Evolutionary conservation across 2,888 invertebrate species (phyloP).

Genomic region (Xestia sexstrigata): DNA sequence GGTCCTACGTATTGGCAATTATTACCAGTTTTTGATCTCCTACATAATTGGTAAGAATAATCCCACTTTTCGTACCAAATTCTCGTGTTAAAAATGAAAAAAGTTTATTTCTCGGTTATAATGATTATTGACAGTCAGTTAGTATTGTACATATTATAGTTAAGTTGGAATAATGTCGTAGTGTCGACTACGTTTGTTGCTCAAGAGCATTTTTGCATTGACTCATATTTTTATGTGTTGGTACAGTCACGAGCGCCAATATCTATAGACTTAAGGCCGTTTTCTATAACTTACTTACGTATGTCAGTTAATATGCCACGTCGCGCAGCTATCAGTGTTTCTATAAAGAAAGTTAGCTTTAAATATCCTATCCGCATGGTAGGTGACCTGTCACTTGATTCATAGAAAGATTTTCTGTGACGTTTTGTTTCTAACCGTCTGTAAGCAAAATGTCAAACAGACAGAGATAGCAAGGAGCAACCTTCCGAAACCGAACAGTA

Average conservation of each 20-base stretch:
- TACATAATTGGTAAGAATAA: slow-evolving; percentile 55
- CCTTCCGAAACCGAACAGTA: too few relatives aligned
- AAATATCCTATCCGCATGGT: too few relatives aligned
- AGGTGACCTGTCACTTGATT: too few relatives aligned
- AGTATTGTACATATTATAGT: slow-evolving; percentile 57
- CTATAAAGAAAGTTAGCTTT: too few relatives aligned
- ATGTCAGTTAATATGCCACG: too few relatives aligned
- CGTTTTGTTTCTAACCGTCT: too few relatives aligned
- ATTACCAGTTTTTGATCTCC: slow-evolving; percentile 59
- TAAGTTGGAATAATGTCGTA: slow-evolving; percentile 43
- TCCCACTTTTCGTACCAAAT: slow-evolving; percentile 59
- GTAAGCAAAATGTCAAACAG: too few relatives aligned
- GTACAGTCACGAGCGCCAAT: background rate
- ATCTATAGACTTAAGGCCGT: background rate
- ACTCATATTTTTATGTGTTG: slow-evolving; percentile 47
- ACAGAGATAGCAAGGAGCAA: too few relatives aligned
- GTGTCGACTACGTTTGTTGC: slow-evolving; percentile 58
- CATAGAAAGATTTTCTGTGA: too few relatives aligned
- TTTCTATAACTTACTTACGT: too few relatives aligned
- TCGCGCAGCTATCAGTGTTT: too few relatives aligned
- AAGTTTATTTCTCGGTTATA: slow-evolving; percentile 49
- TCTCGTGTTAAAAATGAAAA: slow-evolving; percentile 49
- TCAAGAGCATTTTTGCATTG: slow-evolving; percentile 69
- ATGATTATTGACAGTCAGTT: slow-evolving; percentile 34
- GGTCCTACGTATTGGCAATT: slow-evolving; percentile 35